Percentiles rank a stretch among this genome's conserved stretches.
Evolutionary conservation across 2,797 vertebrate genomes (phyloP).

Genomic region (Argentina silus): DNA sequence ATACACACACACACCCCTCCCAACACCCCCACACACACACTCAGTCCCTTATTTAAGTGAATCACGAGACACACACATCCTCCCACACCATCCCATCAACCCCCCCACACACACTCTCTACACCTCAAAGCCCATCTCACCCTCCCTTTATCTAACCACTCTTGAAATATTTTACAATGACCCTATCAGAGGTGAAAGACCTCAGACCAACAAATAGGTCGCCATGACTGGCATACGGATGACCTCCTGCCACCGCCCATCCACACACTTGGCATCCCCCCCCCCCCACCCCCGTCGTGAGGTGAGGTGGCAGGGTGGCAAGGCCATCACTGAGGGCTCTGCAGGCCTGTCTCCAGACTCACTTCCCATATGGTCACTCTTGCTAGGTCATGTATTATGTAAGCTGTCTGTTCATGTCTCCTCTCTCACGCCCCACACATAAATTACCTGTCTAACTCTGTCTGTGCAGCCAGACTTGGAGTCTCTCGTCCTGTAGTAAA

Average conservation of each 20-base stretch:
- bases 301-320: not conserved
- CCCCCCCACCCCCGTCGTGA: not conserved
- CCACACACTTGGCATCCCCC: not conserved
- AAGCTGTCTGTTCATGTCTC: not conserved
- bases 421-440: conserved; percentile 1
- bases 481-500: too few species aligned
- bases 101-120: not conserved
- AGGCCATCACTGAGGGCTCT: not conserved
- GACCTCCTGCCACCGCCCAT: not conserved
- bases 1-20: not conserved
- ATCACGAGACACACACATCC: too few species aligned
- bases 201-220: not conserved
- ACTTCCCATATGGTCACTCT: not conserved
- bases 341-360: too few species aligned
- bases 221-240: not conserved
- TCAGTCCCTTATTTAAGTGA: too few species aligned
- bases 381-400: not conserved
- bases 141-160: not conserved
- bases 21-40: not conserved
- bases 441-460: conserved; percentile 23
- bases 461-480: not conserved
- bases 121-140: not conserved
- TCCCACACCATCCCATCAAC: too few species aligned
- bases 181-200: not conserved
- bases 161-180: not conserved